Evolutionary conservation across 2,888 invertebrate genomes (phyloP).

Genomic region (Drosophila colorata): DNA sequence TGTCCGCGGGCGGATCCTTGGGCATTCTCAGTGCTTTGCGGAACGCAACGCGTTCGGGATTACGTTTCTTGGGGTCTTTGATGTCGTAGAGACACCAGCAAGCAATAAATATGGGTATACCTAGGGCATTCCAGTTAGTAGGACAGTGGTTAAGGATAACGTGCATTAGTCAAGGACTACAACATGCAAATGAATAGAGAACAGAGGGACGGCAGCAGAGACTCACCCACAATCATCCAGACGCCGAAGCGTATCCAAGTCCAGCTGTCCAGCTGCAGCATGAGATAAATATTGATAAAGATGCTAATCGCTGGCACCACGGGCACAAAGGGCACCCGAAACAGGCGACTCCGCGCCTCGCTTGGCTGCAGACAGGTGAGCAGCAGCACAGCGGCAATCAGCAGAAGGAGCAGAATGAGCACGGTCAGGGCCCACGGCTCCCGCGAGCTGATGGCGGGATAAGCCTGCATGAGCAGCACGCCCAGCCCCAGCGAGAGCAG

Average conservation of each 20-base stretch:
- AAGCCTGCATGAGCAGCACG: conserved; percentile 77
- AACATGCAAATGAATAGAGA: conserved; percentile 36
- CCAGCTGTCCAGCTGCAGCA: conserved; percentile 91
- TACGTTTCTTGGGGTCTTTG: conserved; percentile 67
- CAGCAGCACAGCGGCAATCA: conserved; percentile 69
- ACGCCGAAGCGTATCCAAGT: conserved; percentile 94
- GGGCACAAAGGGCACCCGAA: conserved; percentile 93
- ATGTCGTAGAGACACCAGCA: conserved; percentile 81
- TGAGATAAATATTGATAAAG: conserved; percentile 93
- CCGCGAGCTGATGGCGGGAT: conserved; percentile 65
- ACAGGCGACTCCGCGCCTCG: conserved; percentile 72
- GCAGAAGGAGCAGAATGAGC: conserved; percentile 59
- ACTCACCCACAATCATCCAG: conserved; percentile 93
- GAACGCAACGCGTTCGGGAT: conserved; percentile 70
- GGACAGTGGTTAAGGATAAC: conserved; percentile 17
- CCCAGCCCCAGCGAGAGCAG: conserved; percentile 78
- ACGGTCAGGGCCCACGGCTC: conserved; percentile 78
- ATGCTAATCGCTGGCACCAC: conserved; percentile 93
- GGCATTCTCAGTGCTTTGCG: conserved; percentile 51
- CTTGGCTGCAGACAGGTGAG: conserved; percentile 83
- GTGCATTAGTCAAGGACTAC: conserved; percentile 63
- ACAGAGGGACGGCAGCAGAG: no score
- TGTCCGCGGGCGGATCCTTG: conserved; percentile 1
- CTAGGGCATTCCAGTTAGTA: conserved; percentile 68
- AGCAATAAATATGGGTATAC: conserved; percentile 81